phyloP scores from a whole-genome alignment of 1,140 invertebrate genomes.

The Nasonia vitripennis region DNA sequence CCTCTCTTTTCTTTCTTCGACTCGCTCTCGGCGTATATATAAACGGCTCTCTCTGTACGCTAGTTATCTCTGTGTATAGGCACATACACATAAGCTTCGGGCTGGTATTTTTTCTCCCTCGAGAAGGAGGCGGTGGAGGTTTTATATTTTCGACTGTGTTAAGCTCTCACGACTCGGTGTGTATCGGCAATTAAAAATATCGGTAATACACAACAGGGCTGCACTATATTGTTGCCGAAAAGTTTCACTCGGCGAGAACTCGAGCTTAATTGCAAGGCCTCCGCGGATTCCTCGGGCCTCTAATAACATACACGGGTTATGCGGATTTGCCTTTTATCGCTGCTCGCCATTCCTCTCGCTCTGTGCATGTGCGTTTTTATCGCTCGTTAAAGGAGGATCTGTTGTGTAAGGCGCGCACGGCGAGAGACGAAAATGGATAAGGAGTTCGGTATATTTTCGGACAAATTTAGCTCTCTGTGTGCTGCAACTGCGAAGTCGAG shows the following conservation, averaged over 20 bases:
- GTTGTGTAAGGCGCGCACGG: background rate
- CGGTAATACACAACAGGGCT: background rate
- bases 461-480: background rate
- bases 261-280: background rate
- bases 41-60: background rate
- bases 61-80: background rate
- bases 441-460: background rate
- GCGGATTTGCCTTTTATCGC: slow-evolving; percentile 5
- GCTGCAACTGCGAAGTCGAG: background rate
- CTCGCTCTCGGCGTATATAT: background rate
- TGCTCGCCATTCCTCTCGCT: background rate
- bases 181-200: slow-evolving; percentile 26
- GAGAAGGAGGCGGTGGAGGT: background rate
- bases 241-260: background rate
- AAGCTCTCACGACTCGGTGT: background rate
- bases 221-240: slow-evolving; percentile 14
- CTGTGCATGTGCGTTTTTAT: background rate
- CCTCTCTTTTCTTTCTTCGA: background rate
- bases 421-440: background rate
- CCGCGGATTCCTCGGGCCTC: background rate
- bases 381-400: slow-evolving; percentile 21
- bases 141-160: too few relatives aligned
- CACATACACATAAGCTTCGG: background rate
- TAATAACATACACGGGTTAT: slow-evolving; percentile 8
- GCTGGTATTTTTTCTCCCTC: background rate